phyloP scores from a whole-genome alignment of 1,140 invertebrate genomes.

The Brachionus rubens region DNA sequence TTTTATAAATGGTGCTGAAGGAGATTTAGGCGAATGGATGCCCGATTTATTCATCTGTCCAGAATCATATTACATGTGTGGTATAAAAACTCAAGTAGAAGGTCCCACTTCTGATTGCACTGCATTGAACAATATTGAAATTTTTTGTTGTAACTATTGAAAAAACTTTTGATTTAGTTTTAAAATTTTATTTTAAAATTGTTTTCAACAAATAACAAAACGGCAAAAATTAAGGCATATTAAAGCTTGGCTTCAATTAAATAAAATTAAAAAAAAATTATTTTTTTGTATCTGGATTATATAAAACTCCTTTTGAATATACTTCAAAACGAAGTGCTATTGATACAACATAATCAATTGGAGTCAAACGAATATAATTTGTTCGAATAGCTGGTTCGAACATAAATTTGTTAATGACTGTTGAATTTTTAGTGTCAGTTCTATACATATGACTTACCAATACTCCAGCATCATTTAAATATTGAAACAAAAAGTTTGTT shows the following conservation, averaged over 20 bases:
- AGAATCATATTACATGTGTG: no score
- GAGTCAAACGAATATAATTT: constrained; percentile 39
- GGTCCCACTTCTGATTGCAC: no score
- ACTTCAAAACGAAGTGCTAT: constrained; percentile 38
- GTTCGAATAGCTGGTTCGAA: constrained; percentile 42
- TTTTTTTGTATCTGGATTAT: constrained; percentile 26
- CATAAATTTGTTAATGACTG: constrained; percentile 22
- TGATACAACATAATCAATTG: constrained; percentile 25
- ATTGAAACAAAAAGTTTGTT: constrained; percentile 35
- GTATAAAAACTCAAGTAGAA: no score
- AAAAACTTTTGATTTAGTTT: no score
- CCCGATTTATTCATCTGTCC: no score
- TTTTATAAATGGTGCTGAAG: no score
- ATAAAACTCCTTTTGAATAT: constrained; percentile 44
- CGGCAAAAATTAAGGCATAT: no score
- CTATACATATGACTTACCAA: constrained; percentile 30
- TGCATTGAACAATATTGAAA: no score
- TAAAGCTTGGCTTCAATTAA: neutral
- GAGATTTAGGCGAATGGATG: no score
- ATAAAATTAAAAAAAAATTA: neutral
- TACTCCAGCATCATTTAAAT: constrained; percentile 31
- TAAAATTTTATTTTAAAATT: no score
- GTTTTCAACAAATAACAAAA: no score
- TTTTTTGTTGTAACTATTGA: no score
- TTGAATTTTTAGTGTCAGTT: constrained; percentile 15